These are phyloP conservation scores for Takifugu bimaculatus DNA, from an alignment of 2,113 vertebrate genomes.

Conservation along the genomic window DNA sequence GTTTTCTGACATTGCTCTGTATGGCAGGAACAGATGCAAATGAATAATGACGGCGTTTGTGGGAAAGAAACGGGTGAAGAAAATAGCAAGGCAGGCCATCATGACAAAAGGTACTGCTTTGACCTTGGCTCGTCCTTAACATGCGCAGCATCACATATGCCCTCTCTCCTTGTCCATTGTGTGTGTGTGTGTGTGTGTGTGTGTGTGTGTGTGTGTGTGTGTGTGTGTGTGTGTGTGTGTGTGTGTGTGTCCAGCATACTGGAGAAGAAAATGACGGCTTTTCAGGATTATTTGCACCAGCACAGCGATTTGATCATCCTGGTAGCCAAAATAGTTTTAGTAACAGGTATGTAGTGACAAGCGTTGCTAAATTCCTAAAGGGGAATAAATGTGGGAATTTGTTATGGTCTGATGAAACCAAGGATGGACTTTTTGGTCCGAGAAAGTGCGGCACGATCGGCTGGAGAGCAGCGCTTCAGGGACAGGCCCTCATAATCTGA, in stretches of 20 bases:
- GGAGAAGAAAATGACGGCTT: conserved; percentile 9
- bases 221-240: too few relatives aligned
- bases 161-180: conserved; percentile 4
- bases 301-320: conserved; percentile 62
- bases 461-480: too few relatives aligned
- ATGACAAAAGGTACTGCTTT: conserved; percentile 30
- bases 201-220: background rate
- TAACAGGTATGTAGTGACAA: conserved; percentile 66
- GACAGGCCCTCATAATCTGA: too few relatives aligned
- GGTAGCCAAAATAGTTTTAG: conserved; percentile 62
- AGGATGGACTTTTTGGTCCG: too few relatives aligned
- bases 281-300: conserved; percentile 59
- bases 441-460: too few relatives aligned
- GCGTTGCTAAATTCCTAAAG: too few relatives aligned
- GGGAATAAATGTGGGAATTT: too few relatives aligned
- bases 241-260: background rate
- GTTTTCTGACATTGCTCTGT: conserved; percentile 7
- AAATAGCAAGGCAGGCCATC: background rate
- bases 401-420: too few relatives aligned
- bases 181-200: background rate
- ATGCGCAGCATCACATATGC: background rate
- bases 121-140: background rate
- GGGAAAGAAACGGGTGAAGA: background rate
- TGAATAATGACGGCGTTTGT: conserved; percentile 1
- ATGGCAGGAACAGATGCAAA: conserved; percentile 14